These are phyloP conservation scores for Haliclystus octoradiatus DNA, from an alignment of 30 jellyfish, hydroid and myxozoan species.

Conservation along the genomic window DNA sequence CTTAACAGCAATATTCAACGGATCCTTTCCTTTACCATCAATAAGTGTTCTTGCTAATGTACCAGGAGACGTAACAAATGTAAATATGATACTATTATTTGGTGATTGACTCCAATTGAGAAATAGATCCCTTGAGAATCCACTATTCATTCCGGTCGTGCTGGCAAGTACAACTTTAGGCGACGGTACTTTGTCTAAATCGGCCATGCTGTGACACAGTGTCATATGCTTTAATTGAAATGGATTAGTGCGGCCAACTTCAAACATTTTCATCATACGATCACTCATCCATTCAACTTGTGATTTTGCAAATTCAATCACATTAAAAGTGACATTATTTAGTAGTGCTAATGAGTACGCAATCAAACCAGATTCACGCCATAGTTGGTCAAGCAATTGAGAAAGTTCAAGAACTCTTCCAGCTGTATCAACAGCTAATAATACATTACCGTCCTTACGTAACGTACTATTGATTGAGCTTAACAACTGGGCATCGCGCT, in stretches of 20 bases:
- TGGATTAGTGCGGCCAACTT: conserved; percentile 74
- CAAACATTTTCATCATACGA: conserved; percentile 93
- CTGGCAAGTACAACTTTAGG: conserved; percentile 95
- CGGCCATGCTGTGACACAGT: conserved; percentile 76
- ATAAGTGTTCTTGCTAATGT: conserved; percentile 80
- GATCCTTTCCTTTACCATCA: conserved; percentile 48
- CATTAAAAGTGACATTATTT: conserved; percentile 84
- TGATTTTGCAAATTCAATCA: conserved; percentile 87
- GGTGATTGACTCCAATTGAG: conserved; percentile 67
- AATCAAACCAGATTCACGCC: conserved; percentile 93
- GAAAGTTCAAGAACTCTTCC: conserved; percentile 84
- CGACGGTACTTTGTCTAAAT: conserved; percentile 62
- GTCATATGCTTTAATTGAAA: conserved; percentile 77
- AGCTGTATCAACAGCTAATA: conserved; percentile 95
- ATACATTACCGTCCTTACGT: conserved; percentile 87
- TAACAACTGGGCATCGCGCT: conserved; percentile 83
- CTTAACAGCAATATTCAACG: conserved; percentile 50
- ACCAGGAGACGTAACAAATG: conserved; percentile 70
- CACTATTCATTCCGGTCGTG: conserved; percentile 76
- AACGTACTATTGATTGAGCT: conserved; percentile 71
- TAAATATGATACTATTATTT: conserved; percentile 69
- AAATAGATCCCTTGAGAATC: conserved; percentile 74
- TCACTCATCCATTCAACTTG: conserved; percentile 99
- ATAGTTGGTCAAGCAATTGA: conserved; percentile 84
- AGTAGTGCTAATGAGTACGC: conserved; percentile 79